Percentiles rank a stretch among this genome's conserved stretches.
Evolutionary conservation across 2,797 vertebrate genomes (phyloP).

Genomic region (Malurus leucopterus): DNA sequence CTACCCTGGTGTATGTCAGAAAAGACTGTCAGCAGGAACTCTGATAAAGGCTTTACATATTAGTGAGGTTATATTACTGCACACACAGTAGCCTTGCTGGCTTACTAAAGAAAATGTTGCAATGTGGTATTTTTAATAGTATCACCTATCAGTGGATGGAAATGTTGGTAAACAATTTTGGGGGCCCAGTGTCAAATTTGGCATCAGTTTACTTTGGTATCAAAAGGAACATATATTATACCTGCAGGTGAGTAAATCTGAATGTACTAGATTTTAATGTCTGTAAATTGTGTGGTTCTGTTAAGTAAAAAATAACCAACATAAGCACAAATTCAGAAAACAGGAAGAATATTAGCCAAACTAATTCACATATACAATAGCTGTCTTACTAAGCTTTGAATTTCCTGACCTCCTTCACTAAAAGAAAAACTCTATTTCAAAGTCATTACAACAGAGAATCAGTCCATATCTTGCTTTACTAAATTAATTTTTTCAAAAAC

Average conservation of each 20-base stretch:
- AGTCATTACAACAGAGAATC: background rate
- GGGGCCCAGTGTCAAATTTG: background rate
- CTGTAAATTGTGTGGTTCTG: background rate
- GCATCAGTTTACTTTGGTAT: background rate
- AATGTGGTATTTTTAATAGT: background rate
- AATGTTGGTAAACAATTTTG: background rate
- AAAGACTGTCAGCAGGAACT: background rate
- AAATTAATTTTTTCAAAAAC: background rate
- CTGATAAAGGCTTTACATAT: background rate
- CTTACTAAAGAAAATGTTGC: background rate
- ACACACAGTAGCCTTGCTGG: background rate
- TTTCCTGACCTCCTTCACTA: background rate
- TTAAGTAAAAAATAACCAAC: background rate
- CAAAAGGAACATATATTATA: background rate
- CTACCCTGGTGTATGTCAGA: background rate
- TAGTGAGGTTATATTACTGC: background rate
- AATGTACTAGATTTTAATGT: background rate
- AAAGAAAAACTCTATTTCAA: background rate
- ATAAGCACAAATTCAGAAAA: background rate
- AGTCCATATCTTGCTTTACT: background rate
- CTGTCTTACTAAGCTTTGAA: background rate
- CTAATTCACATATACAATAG: background rate
- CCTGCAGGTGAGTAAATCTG: background rate
- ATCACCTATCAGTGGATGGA: background rate
- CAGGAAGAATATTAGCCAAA: background rate